Conservation (phyloP, 2,113 vertebrate species). For the Notarius quadriscutis region DNA sequence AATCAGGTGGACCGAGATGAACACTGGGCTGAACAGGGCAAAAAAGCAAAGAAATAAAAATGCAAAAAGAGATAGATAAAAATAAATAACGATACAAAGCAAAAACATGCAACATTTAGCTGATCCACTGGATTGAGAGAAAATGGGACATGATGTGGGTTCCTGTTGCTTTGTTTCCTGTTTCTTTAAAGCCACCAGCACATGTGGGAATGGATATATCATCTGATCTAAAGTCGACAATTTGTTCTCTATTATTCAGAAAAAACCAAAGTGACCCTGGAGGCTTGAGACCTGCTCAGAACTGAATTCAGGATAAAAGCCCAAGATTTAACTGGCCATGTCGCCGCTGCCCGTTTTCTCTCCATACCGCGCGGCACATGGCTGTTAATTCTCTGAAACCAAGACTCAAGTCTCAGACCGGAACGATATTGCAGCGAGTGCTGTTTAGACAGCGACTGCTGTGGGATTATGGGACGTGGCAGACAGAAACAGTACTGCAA, state of each 20-base stretch:
- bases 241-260: background rate
- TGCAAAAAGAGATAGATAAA: too few species aligned
- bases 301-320: constrained; percentile 28
- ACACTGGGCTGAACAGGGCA: background rate
- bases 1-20: background rate
- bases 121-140: background rate
- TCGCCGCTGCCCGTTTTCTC: constrained; percentile 15
- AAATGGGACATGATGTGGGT: background rate
- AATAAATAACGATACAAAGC: background rate
- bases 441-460: constrained; percentile 6
- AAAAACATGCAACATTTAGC: background rate
- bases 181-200: background rate
- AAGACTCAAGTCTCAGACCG: background rate
- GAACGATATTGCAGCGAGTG: constrained; percentile 7
- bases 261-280: background rate
- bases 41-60: background rate
- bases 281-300: constrained; percentile 17
- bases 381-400: constrained; percentile 21
- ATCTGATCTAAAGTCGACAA: constrained; percentile 5
- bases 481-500: background rate
- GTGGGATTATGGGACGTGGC: background rate
- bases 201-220: background rate
- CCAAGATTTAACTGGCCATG: constrained; percentile 40
- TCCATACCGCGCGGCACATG: background rate
- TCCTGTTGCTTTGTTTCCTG: background rate